phyloP scores from a whole-genome alignment of 2,888 invertebrate genomes.

The Cantharis lateralis region DNA sequence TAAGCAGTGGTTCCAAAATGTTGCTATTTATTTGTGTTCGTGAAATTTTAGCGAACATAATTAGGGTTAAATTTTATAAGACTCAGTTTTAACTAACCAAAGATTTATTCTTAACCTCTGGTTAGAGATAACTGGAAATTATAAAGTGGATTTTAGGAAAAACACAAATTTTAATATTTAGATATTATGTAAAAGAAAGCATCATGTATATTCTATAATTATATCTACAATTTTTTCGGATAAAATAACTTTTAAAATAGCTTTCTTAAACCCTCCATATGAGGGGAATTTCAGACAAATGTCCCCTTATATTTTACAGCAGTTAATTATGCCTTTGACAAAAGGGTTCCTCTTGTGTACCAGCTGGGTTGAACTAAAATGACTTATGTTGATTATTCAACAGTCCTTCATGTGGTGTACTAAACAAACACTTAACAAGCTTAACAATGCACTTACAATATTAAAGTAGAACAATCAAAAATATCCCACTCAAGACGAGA shows the following conservation, averaged over 20 bases:
- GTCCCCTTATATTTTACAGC: slow-evolving; percentile 12
- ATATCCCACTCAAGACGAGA: neutral
- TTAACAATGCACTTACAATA: neutral
- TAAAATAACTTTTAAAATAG: slow-evolving; percentile 1
- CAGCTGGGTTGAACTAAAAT: slow-evolving; percentile 10
- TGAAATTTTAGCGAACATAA: too few relatives aligned
- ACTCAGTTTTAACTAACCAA: too few relatives aligned
- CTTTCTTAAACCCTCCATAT: slow-evolving; percentile 2
- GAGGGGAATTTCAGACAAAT: slow-evolving; percentile 10
- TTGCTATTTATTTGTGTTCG: neutral
- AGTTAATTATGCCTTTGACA: slow-evolving; percentile 10
- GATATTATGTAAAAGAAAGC: neutral
- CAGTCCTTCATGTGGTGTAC: neutral
- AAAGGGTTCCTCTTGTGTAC: slow-evolving; percentile 14
- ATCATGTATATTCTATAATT: neutral
- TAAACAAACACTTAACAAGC: slow-evolving; percentile 2
- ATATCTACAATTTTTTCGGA: neutral
- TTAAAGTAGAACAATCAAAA: neutral
- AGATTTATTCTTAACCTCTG: too few relatives aligned
- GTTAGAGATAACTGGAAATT: too few relatives aligned
- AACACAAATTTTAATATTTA: too few relatives aligned
- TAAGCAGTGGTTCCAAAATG: neutral
- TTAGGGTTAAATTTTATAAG: too few relatives aligned
- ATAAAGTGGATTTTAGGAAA: too few relatives aligned
- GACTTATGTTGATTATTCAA: slow-evolving; percentile 9